A percentile compares a stretch with the other conserved stretches of the same genome.
phyloP scores from a whole-genome alignment of 2,888 invertebrate species.

The Drosophila tanythrix region DNA sequence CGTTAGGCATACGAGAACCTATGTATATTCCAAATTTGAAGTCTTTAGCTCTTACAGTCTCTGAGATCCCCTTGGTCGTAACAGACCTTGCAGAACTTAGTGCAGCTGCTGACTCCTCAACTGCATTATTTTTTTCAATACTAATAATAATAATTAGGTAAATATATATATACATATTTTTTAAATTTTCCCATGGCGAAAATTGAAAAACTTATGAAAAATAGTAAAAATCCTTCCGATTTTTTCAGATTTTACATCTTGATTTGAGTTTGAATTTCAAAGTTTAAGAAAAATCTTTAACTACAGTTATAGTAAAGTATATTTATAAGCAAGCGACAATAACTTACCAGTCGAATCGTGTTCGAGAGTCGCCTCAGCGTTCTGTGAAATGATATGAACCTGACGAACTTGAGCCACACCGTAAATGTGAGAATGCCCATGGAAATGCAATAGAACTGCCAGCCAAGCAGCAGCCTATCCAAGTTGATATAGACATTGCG shows the following conservation, averaged over 20 bases:
- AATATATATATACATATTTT: rapidly evolving
- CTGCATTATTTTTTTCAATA: not conserved
- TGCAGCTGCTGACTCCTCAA: not conserved
- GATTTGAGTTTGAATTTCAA: not conserved
- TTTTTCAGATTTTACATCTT: not conserved
- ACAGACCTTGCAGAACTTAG: not conserved
- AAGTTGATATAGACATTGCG: conserved; percentile 9
- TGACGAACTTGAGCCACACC: conserved; percentile 20
- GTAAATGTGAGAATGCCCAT: not conserved
- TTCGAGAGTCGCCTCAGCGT: conserved; percentile 5
- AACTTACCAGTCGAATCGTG: conserved; percentile 10
- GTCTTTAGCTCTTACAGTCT: not conserved
- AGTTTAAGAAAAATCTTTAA: not conserved
- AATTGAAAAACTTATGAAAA: not conserved
- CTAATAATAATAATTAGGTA: too few species aligned
- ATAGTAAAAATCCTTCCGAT: too few species aligned
- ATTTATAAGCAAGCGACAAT: not conserved
- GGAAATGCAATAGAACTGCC: conserved; percentile 6
- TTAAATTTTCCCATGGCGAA: not conserved
- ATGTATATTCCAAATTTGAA: not conserved
- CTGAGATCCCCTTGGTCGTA: not conserved
- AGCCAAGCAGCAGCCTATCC: not conserved
- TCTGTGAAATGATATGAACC: conserved; percentile 36
- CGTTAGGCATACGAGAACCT: not conserved
- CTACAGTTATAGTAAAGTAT: not conserved